Evolutionary conservation across 1,140 invertebrate genomes (phyloP), one percentile per base, ranked within the genome.

Genomic region (Hetaerina americana): DNA sequence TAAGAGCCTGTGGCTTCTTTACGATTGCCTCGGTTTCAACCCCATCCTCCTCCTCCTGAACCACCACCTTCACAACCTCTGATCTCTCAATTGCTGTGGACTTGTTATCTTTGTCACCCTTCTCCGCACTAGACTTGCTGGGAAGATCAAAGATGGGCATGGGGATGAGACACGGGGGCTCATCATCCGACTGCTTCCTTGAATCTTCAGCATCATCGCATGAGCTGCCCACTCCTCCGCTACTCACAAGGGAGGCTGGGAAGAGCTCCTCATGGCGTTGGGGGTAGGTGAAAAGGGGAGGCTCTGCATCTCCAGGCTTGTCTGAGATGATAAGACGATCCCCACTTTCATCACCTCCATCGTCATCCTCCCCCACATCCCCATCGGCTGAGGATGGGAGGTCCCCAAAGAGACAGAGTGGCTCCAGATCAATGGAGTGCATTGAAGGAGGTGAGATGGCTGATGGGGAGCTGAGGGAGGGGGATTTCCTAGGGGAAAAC

Each of bases 241-340:
- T 18, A 76, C 75, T 5, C 15, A 57, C 69, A 27, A 26, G 57
- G 57, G n/a, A 76, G 5, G 67, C 29, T n/a, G 84, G 81, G 28
- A 87, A 83, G 0, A 84, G 82, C 69, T 87, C 84, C 72, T 85
- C 84, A 26, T 85, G 83, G 73, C 72, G 70, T 22, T 73, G 72
- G 1, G 69, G 66, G 57, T 84, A 79, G 1, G 84, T 85, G 75
- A 88, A 88, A 5, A 85, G 31, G 2, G 73, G 75, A 69, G 77
- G 79, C 3, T 80, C 79, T 18, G 82, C 82, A 74, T 86, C 85
- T 71, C 86, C 83, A 70, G 86, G 85, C 31, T 84, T 82, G 73
- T 86, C 84, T 0, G 84, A 85, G 72, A 86, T 82, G 71, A 85
- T 80, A 27, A 85, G 76, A 72, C 82, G 78, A 72, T 84, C 83